Base-by-base conservation (phyloP, 1,140 invertebrate species). In the Neuroterus valhalla region DNA sequence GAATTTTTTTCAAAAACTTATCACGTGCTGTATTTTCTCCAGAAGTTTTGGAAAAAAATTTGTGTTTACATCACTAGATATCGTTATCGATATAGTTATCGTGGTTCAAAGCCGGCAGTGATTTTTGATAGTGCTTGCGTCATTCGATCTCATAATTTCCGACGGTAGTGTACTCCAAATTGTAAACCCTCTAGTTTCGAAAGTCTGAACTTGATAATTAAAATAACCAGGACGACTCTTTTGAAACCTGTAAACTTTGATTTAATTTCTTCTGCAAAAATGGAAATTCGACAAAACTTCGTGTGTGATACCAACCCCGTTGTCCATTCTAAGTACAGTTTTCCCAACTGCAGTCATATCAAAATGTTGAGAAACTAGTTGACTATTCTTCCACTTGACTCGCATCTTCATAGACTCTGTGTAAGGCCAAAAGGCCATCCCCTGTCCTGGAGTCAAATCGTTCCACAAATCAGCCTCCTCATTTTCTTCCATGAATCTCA, bases 401-500 rank as follows among this genome's bases (percentile, higher is more conserved):
- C 93, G 94, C 94, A 97, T 95, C 73, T 92, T 92, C 93, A 95
- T 94, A 0, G 93, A 94, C 75, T 95, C 93, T 0, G 95, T 96
- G 75, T 94, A 93, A 0, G 95, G 95, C 95, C 95, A 96, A 85
- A 95, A 96, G 14, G 95, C 91, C 6, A 93, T 89, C 76, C 92
- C 94, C 86, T 96, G 94, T 67, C 91, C 90, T 2, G 94, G 93
- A 3, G 91, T 86, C 31, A 96, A 89, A 88, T 97, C 95, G 50
- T 94, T 93, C 96, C 95, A 97, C 0, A 96, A 88, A 88, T 97
- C 95, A 0, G 95, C 94, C 48, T 94, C 91, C 82, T 96, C 95
- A 82, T 96, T 96, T 81, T 96, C 93, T 83, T 97, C 95, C 95
- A 96, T 96, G 86, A 94, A 96, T 26, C 95, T 89, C 19, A 97